phyloP scores from a whole-genome alignment of 2,888 invertebrate species.

The Parnassius smintheus region DNA sequence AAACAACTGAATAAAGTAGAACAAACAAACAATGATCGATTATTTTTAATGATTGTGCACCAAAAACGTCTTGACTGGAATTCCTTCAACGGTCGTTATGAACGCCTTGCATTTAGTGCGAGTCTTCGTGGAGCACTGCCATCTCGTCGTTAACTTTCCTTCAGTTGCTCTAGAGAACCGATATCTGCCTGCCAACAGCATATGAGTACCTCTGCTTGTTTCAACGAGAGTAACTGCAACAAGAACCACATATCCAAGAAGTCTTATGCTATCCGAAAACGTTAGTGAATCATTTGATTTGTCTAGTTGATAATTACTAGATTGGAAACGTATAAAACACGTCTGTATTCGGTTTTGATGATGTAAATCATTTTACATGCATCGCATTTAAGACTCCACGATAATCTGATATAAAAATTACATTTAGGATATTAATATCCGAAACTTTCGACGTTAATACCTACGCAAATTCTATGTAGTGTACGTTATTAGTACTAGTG shows the following conservation, averaged over 20 bases:
- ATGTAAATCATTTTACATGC: too few species aligned
- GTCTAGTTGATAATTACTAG: too few species aligned
- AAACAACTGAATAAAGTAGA: background rate
- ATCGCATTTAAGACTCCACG: too few species aligned
- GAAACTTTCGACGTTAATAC: too few species aligned
- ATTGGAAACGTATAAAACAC: too few species aligned
- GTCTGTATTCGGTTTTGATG: too few species aligned
- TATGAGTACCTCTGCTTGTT: constrained; percentile 32
- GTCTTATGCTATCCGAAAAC: background rate
- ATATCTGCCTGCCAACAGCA: constrained; percentile 31
- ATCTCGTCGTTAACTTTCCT: constrained; percentile 39
- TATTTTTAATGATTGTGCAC: constrained; percentile 17
- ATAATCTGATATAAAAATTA: too few species aligned
- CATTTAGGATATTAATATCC: too few species aligned
- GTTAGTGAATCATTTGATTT: too few species aligned
- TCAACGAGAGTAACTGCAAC: constrained; percentile 28
- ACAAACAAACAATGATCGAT: background rate
- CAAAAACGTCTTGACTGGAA: constrained; percentile 5
- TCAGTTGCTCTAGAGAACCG: constrained; percentile 35
- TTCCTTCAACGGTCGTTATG: constrained; percentile 8
- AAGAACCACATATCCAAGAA: constrained; percentile 3
- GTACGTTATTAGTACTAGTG: too few species aligned
- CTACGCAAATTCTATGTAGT: too few species aligned
- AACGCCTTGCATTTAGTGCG: constrained; percentile 28
- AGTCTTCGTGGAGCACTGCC: constrained; percentile 48